These are phyloP conservation scores for Cliona cf. orientalis DNA, from an alignment of 37 sponge, comb jelly and placozoan species.

Conservation along the genomic window DNA sequence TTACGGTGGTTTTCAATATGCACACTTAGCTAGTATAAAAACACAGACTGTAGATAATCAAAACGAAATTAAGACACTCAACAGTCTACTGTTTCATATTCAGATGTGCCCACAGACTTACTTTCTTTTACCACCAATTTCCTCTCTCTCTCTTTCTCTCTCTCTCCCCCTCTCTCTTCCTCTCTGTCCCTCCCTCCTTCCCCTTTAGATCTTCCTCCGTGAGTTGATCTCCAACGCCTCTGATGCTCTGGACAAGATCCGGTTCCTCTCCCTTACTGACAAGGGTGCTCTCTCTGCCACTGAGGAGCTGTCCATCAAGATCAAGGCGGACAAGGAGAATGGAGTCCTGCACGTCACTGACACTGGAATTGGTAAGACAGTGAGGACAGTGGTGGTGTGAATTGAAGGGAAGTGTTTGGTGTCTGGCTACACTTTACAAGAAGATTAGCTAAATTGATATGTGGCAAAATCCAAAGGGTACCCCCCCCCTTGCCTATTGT, in stretches of 20 bases:
- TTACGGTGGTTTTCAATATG: not conserved
- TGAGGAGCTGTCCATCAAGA: slow-evolving; percentile 91
- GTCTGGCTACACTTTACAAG: too few relatives aligned
- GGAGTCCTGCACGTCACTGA: slow-evolving; percentile 93
- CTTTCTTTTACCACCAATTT: too few relatives aligned
- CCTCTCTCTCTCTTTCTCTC: too few relatives aligned
- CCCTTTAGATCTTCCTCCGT: slow-evolving; percentile 89
- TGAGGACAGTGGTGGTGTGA: slow-evolving; percentile 8
- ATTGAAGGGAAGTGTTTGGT: too few relatives aligned
- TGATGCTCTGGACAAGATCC: slow-evolving; percentile 98
- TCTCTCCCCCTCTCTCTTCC: too few relatives aligned
- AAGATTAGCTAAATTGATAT: too few relatives aligned
- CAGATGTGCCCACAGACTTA: too few relatives aligned
- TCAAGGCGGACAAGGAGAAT: slow-evolving; percentile 92
- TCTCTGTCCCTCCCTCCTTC: not conserved
- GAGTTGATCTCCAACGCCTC: slow-evolving; percentile 99
- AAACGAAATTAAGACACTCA: too few relatives aligned
- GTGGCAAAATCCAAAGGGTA: too few relatives aligned
- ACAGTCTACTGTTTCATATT: too few relatives aligned
- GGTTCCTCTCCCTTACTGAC: slow-evolving; percentile 96
- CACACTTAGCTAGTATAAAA: too few relatives aligned
- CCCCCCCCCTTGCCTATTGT: not conserved
- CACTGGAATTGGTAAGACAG: slow-evolving; percentile 87
- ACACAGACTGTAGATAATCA: too few relatives aligned
- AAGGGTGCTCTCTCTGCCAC: slow-evolving; percentile 78